Conservation (phyloP, 2,113 vertebrate species). For the Quiscalus mexicanus region DNA sequence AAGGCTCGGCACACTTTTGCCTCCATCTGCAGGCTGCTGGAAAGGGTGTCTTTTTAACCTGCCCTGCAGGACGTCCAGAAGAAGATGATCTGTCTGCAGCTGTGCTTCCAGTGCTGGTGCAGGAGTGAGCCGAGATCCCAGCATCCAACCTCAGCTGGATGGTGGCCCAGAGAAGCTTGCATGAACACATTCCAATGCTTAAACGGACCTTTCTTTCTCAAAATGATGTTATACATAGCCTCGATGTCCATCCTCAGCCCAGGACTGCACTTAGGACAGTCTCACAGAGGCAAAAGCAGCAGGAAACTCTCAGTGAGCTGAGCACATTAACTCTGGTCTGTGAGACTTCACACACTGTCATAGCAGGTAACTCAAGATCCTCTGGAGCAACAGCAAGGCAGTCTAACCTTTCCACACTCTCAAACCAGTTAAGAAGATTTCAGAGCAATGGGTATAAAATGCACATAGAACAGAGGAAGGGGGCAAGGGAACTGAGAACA, state of each 20-base stretch:
- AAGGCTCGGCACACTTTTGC: neutral
- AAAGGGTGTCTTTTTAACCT: neutral
- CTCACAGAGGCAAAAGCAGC: neutral
- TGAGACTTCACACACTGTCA: neutral
- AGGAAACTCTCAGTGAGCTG: neutral
- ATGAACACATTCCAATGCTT: neutral
- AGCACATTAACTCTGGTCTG: neutral
- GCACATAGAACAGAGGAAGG: neutral
- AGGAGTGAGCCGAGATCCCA: neutral
- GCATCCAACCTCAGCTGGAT: fast-evolving
- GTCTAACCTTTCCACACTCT: neutral
- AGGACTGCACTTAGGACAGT: neutral
- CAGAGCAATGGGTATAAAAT: neutral
- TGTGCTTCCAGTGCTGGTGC: neutral
- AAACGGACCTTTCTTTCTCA: neutral
- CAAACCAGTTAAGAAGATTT: neutral
- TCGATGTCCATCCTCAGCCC: neutral
- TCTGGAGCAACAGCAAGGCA: neutral
- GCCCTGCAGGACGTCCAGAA: neutral
- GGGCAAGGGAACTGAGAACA: conserved; percentile 2
- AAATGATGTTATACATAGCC: neutral
- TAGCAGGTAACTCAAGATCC: neutral
- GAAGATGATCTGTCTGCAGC: neutral
- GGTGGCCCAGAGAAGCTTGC: neutral
- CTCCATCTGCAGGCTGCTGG: neutral